These are phyloP conservation scores for Drosophila prostipennis DNA, from an alignment of 2,888 invertebrate species.

Conservation along the genomic window DNA sequence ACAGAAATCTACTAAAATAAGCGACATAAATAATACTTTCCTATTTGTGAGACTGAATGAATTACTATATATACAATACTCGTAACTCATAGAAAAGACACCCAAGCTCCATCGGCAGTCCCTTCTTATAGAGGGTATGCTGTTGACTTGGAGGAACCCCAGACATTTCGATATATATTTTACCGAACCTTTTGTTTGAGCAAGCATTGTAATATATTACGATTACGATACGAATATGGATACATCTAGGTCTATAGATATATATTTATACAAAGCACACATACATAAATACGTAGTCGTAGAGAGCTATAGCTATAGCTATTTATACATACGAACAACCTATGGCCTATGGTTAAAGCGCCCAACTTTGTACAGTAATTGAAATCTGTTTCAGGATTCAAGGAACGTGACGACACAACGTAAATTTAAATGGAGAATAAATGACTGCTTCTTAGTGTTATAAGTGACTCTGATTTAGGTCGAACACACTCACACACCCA, in stretches of 20 bases:
- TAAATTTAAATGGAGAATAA: conserved; percentile 83
- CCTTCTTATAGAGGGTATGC: not conserved
- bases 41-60: conserved; percentile 77
- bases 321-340: conserved; percentile 47
- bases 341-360: conserved; percentile 41
- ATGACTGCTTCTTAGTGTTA: conserved; percentile 84
- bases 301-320: conserved; percentile 44
- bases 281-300: conserved; percentile 62
- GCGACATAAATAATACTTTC: conserved; percentile 68
- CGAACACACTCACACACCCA: conserved; percentile 45
- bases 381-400: conserved; percentile 81
- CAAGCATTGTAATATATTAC: conserved; percentile 63
- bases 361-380: conserved; percentile 73
- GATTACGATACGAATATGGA: conserved; percentile 26
- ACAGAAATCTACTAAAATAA: conserved; percentile 32
- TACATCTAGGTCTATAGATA: conserved; percentile 40
- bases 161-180: conserved; percentile 54
- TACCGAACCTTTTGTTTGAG: conserved; percentile 36
- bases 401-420: conserved; percentile 74
- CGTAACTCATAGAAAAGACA: conserved; percentile 33
- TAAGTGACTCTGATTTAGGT: conserved; percentile 76
- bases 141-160: conserved; percentile 13
- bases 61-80: conserved; percentile 67
- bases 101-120: not conserved
- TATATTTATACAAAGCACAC: conserved; percentile 58